These are phyloP conservation scores for Cottus gobio DNA, from an alignment of 2,113 vertebrate genomes.

Conservation along the genomic window DNA sequence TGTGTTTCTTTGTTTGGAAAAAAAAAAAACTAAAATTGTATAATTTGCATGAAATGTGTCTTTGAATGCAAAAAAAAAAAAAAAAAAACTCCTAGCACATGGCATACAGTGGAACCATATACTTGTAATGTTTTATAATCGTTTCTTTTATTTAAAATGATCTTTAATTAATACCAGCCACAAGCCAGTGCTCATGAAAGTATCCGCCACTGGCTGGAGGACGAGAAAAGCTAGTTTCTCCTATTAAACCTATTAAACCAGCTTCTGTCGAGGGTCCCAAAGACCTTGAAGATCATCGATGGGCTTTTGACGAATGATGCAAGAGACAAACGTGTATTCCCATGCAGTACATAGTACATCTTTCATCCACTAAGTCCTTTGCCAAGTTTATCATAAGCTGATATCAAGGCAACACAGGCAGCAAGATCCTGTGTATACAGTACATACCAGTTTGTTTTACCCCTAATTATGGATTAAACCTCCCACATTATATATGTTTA, in stretches of 20 bases:
- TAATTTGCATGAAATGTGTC: slow-evolving; percentile 85
- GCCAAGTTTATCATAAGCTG: slow-evolving; percentile 5
- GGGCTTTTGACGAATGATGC: slow-evolving; percentile 23
- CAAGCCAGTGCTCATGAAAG: slow-evolving; percentile 41
- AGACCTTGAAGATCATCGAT: slow-evolving; percentile 5
- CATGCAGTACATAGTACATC: neutral
- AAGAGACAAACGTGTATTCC: slow-evolving; percentile 14
- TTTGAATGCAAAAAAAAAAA: slow-evolving; percentile 77
- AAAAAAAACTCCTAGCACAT: slow-evolving; percentile 73
- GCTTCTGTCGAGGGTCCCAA: slow-evolving; percentile 24
- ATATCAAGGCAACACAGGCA: slow-evolving; percentile 3
- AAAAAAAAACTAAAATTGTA: slow-evolving; percentile 69
- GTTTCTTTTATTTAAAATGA: slow-evolving; percentile 35
- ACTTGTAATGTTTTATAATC: slow-evolving; percentile 41
- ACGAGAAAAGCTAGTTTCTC: slow-evolving; percentile 7
- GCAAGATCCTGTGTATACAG: neutral
- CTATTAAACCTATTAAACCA: slow-evolving; percentile 36
- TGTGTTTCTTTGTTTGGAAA: slow-evolving; percentile 78
- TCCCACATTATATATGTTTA: neutral
- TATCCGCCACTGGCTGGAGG: slow-evolving; percentile 22
- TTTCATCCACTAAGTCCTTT: neutral
- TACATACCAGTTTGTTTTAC: slow-evolving; percentile 15
- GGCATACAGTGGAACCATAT: slow-evolving; percentile 73
- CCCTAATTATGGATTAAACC: slow-evolving; percentile 14
- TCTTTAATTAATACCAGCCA: slow-evolving; percentile 37